Evolutionary conservation across 2,888 invertebrate genomes (phyloP), one percentile per base, ranked within the genome.

Genomic region (Pimpla rufipes): DNA sequence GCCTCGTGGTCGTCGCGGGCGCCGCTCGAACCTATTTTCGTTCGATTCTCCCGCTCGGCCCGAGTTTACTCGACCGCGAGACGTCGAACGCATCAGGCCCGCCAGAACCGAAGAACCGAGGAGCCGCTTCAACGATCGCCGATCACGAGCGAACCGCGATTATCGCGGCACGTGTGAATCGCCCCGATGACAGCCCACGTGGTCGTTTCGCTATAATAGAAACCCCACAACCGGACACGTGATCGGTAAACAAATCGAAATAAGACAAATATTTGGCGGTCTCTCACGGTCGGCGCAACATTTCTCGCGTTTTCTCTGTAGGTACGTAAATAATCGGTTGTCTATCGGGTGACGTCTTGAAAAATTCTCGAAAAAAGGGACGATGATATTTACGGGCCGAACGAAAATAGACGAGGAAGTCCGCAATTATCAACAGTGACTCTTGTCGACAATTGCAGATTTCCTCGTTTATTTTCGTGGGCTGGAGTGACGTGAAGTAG

Each of bases 11-110:
- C 40, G 35, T 40, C 5, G 16, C 1, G 59, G 74, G 57, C 55
- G 62, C 77, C 16, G 50, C 57, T 64, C 21, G n/a, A 57, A 75
- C 70, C 71, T 81, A 83, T 83, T 83, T 70, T 73, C 71, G 83
- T 66, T 18, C 47, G 23, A 68, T 59, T 68, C 67, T 52, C 57
- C 40, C 45, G 42, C 35, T 13, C 57, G 18, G 23, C 57, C 50
- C 40, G 21, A 45, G 66, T 73, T 55, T 37, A 55, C 67, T 59
- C 66, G 57, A 68, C 47, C 67, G 62, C 59, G 67, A 50, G 68
- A 68, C 37, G 42, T 67, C 71, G 71, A 71, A 71, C 55, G 71
- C 71, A 52, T 70, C 40, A 8, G 35, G 55, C 21, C 42, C 8
- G 35, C 1, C n/a, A n/a, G 6, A 35, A 35, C 5, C 35, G 29